A percentile compares a stretch with the other conserved stretches of the same genome.
phyloP scores from a whole-genome alignment of 2,888 invertebrate species.

The Drosophila lutescens region DNA sequence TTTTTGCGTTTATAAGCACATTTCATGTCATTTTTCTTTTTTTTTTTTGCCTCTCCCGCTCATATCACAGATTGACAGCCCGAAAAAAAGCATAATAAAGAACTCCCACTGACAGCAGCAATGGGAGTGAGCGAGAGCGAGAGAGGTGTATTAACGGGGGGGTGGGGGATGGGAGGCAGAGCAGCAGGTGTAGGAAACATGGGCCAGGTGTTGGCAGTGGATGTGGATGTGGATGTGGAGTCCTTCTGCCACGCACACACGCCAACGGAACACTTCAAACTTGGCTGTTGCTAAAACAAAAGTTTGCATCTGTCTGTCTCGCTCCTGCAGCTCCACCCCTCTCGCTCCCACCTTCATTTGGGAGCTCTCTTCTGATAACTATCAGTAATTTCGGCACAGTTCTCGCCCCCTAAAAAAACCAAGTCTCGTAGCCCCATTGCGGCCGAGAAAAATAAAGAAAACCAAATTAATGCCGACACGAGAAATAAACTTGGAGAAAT shows the following conservation, averaged over 20 bases:
- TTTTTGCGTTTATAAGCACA: conserved; percentile 71
- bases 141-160: neutral
- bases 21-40: conserved; percentile 74
- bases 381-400: conserved; percentile 71
- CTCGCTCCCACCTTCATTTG: conserved; percentile 10
- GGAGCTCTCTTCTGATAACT: conserved; percentile 62
- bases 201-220: conserved; percentile 49
- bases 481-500: conserved; percentile 18
- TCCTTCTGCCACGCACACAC: conserved; percentile 69
- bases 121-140: neutral
- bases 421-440: conserved; percentile 49
- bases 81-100: conserved; percentile 24
- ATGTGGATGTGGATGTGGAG: conserved; percentile 30
- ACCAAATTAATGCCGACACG: conserved; percentile 48
- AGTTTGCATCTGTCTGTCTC: conserved; percentile 66
- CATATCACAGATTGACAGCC: conserved; percentile 79
- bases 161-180: conserved; percentile 1
- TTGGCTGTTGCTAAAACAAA: conserved; percentile 79
- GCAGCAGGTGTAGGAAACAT: conserved; percentile 17
- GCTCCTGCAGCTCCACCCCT: conserved; percentile 13
- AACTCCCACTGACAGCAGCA: conserved; percentile 54
- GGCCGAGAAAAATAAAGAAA: conserved; percentile 50
- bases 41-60: conserved; percentile 36
- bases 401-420: conserved; percentile 57
- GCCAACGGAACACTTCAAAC: conserved; percentile 61